Conservation (phyloP, 2,888 invertebrate species). For the Eugnorisma glareosa region DNA sequence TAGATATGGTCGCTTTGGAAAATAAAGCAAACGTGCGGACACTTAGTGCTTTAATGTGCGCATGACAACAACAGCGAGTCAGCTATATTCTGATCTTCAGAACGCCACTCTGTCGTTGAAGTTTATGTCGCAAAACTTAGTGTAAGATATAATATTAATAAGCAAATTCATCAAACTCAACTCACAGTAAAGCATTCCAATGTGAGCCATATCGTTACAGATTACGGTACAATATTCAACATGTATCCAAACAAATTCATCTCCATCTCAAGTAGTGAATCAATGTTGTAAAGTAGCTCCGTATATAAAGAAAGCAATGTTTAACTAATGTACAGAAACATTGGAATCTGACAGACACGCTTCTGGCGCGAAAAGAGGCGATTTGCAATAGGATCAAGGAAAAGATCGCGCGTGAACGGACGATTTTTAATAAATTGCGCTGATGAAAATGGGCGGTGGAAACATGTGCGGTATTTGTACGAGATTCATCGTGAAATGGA, state of each 20-base stretch:
- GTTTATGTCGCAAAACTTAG: not conserved
- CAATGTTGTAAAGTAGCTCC: not conserved
- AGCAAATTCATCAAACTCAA: not conserved
- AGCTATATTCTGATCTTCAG: slow-evolving; percentile 35
- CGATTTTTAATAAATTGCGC: slow-evolving; percentile 30
- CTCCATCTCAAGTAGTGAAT: not conserved
- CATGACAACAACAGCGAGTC: not conserved
- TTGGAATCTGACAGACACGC: not conserved
- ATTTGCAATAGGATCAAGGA: not conserved
- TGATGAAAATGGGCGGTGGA: not conserved
- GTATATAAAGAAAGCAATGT: not conserved
- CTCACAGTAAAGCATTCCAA: not conserved
- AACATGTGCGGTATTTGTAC: not conserved
- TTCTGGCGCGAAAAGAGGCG: not conserved
- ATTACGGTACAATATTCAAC: not conserved
- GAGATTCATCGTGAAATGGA: not conserved
- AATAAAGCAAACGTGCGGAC: not conserved
- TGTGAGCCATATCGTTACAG: not conserved
- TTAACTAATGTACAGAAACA: not conserved
- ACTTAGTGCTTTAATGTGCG: not conserved
- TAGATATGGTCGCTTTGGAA: no score
- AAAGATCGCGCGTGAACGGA: not conserved
- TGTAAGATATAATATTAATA: not conserved
- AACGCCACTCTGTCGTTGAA: slow-evolving; percentile 8
- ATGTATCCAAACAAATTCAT: not conserved